Evolutionary conservation across 2,113 vertebrate genomes (phyloP).

Genomic region (Eclectus roratus): DNA sequence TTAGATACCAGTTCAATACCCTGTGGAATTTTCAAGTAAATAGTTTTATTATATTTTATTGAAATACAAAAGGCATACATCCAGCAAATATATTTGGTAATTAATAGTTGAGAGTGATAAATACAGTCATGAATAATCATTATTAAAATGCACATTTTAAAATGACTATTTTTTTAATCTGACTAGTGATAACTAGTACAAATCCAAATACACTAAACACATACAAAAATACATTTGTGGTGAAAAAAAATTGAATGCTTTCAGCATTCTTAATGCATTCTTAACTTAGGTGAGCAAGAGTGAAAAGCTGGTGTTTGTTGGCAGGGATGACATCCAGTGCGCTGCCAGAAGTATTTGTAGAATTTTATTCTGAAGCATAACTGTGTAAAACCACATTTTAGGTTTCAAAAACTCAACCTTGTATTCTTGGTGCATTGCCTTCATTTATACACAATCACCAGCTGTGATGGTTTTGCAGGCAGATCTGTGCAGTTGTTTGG

Average conservation of each 20-base stretch:
- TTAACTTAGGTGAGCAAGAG: not conserved
- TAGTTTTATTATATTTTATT: slow-evolving; percentile 65
- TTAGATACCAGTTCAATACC: not conserved
- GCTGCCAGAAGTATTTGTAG: not conserved
- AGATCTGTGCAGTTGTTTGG: not conserved
- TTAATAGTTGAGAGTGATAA: slow-evolving; percentile 42
- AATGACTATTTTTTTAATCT: not conserved
- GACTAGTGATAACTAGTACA: not conserved
- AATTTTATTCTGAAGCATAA: not conserved
- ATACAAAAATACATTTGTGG: slow-evolving; percentile 44
- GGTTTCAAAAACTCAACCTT: not conserved
- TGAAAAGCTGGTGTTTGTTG: not conserved
- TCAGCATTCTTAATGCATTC: slow-evolving; percentile 11
- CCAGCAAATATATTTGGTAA: slow-evolving; percentile 61
- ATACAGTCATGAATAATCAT: slow-evolving; percentile 45
- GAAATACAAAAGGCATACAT: slow-evolving; percentile 67
- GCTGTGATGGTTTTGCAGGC: not conserved
- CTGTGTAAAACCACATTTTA: not conserved
- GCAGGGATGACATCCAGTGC: not conserved
- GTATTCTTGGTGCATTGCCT: not conserved
- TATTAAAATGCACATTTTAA: slow-evolving; percentile 47
- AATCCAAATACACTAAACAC: not conserved
- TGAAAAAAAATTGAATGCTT: slow-evolving; percentile 1
- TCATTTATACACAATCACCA: not conserved
- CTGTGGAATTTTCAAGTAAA: slow-evolving; percentile 30